A percentile compares a stretch with the other conserved stretches of the same genome.
These are phyloP conservation scores for Melanotaenia pygmaea DNA, from an alignment of 2,797 vertebrate species.

Conservation along the genomic window DNA sequence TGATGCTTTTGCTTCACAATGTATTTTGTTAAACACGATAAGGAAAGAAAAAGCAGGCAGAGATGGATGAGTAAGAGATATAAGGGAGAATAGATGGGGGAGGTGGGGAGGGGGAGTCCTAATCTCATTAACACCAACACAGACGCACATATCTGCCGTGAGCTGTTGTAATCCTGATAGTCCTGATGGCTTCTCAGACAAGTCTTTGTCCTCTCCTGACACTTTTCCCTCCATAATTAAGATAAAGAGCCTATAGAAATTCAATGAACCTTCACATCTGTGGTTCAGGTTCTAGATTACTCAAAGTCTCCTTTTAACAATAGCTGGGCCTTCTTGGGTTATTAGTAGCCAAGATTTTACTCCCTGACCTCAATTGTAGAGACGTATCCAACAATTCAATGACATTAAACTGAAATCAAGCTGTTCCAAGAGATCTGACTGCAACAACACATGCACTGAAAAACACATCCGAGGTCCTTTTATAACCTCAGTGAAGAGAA, in stretches of 20 bases:
- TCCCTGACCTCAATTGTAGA: too few species aligned
- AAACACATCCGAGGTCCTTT: not conserved
- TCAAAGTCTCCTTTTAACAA: not conserved
- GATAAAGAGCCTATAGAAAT: slow-evolving; percentile 30
- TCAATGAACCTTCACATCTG: not conserved
- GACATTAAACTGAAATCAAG: not conserved
- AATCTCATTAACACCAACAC: slow-evolving; percentile 60
- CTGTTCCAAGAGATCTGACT: too few species aligned
- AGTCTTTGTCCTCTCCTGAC: slow-evolving; percentile 59
- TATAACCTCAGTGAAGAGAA: not conserved
- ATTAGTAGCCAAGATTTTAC: not conserved
- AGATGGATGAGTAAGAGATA: slow-evolving; percentile 16
- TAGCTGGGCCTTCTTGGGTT: too few species aligned
- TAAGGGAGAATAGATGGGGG: slow-evolving; percentile 11
- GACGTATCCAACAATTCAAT: not conserved
- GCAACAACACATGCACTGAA: not conserved
- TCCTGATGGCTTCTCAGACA: slow-evolving; percentile 46
- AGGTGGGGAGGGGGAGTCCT: slow-evolving; percentile 2
- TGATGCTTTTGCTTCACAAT: not conserved
- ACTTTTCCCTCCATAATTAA: slow-evolving; percentile 50
- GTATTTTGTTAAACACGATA: too few species aligned
- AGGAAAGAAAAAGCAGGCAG: not conserved
- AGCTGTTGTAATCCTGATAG: slow-evolving; percentile 51
- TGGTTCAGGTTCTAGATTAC: not conserved
- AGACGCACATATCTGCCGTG: slow-evolving; percentile 33